Percentiles rank a stretch among this genome's conserved stretches.
Evolutionary conservation across 2,113 vertebrate genomes (phyloP).

Genomic region (Sterrhoptilus dennistouni): DNA sequence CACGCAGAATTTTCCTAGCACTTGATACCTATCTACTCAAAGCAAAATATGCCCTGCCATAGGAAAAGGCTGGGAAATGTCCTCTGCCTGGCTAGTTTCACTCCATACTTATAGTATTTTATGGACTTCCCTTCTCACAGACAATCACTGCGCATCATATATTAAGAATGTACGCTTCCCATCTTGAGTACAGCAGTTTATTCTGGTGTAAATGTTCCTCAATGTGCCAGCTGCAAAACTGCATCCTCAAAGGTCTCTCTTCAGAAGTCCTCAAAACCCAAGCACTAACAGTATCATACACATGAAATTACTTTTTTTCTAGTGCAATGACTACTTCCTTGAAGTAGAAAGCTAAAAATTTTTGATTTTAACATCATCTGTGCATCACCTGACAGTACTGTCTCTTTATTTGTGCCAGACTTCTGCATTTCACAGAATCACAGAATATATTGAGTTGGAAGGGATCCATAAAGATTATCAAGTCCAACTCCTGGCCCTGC

Average conservation of each 20-base stretch:
- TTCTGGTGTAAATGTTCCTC: neutral
- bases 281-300: neutral
- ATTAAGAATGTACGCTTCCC: neutral
- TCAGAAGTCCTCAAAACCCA: neutral
- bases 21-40: neutral
- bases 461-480: neutral
- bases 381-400: neutral
- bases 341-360: neutral
- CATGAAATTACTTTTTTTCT: neutral
- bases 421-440: neutral
- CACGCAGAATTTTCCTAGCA: neutral
- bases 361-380: neutral
- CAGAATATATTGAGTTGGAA: neutral
- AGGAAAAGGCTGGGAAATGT: neutral
- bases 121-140: neutral
- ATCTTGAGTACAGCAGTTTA: neutral
- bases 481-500: neutral
- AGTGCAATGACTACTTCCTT: neutral
- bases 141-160: neutral
- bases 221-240: neutral
- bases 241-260: neutral
- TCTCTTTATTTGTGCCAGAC: neutral
- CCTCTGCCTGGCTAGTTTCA: neutral
- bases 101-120: neutral
- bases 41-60: neutral